phyloP scores from a whole-genome alignment of 2,888 invertebrate species.

The Cheilosia grossa region DNA sequence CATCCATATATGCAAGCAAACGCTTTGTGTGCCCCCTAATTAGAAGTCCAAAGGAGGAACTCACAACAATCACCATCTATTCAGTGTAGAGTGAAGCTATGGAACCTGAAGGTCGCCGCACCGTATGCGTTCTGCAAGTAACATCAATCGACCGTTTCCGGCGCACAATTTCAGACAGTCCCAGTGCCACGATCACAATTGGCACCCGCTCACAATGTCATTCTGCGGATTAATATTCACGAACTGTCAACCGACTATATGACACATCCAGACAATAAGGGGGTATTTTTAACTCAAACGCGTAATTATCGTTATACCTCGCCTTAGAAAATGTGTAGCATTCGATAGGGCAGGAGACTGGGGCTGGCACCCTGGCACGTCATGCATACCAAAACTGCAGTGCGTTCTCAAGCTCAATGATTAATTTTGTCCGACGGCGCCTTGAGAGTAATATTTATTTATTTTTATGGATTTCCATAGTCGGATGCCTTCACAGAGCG shows the following conservation, averaged over 20 bases:
- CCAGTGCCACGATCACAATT: conserved; percentile 32
- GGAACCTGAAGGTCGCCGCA: conserved; percentile 65
- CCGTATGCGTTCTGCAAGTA: conserved; percentile 43
- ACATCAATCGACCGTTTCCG: conserved; percentile 57
- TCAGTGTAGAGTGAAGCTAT: conserved; percentile 37
- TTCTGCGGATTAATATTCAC: conserved; percentile 64
- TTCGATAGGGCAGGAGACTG: conserved; percentile 33
- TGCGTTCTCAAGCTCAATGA: conserved; percentile 41
- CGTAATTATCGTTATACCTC: conserved; percentile 51
- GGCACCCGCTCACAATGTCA: conserved; percentile 73
- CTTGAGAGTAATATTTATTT: conserved; percentile 38
- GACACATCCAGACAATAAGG: conserved; percentile 60
- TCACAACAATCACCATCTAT: conserved; percentile 36
- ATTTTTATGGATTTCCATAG: conserved; percentile 43
- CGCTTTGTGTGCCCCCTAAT: conserved; percentile 58
- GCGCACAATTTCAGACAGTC: conserved; percentile 44
- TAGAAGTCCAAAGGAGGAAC: conserved; percentile 50
- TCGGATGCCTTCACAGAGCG: conserved; percentile 22
- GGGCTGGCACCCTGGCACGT: conserved; percentile 13
- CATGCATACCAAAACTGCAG: conserved; percentile 55
- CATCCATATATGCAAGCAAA: conserved; percentile 22
- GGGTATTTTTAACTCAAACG: conserved; percentile 51
- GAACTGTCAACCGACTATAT: conserved; percentile 44
- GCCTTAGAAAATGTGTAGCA: conserved; percentile 65
- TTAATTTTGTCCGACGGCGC: conserved; percentile 55